Percentiles rank a stretch among this genome's conserved stretches.
Conservation (phyloP, 2,888 invertebrate species). For the Pollenia labialis region DNA sequence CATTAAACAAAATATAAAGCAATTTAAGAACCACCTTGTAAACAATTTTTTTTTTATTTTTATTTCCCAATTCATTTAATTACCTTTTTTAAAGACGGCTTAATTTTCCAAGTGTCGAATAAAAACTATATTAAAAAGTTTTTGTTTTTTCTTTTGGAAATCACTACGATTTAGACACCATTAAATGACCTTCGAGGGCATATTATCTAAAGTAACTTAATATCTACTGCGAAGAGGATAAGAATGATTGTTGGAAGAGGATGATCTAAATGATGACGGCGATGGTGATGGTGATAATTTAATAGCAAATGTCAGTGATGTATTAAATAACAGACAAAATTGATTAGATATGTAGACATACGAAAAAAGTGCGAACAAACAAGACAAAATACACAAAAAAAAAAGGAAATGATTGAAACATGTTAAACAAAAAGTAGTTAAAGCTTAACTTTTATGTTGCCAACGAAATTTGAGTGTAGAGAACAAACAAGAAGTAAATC, state of each 20-base stretch:
- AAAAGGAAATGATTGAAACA: not conserved
- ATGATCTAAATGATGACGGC: not conserved
- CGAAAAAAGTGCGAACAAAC: not conserved
- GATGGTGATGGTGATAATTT: conserved; percentile 10
- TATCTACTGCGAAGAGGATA: not conserved
- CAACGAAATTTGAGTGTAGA: too few species aligned
- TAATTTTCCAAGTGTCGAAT: not conserved
- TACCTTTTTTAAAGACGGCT: not conserved
- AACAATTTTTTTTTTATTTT: too few species aligned
- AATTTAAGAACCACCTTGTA: not conserved
- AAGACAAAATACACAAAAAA: not conserved
- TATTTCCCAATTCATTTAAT: not conserved
- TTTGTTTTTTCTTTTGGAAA: not conserved
- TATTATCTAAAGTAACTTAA: conserved; percentile 6
- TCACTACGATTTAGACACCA: conserved; percentile 28
- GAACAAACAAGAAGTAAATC: too few species aligned
- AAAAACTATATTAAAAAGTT: conserved; percentile 7
- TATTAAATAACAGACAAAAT: conserved; percentile 19
- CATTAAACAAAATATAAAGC: not conserved
- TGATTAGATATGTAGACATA: not conserved
- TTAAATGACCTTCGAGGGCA: conserved; percentile 1
- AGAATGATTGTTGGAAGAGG: not conserved
- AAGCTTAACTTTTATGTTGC: too few species aligned
- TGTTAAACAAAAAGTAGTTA: not conserved
- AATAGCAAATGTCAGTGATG: not conserved